Evolutionary conservation across 1,140 invertebrate genomes (phyloP).

Genomic region (Leptestheria dahalacensis): DNA sequence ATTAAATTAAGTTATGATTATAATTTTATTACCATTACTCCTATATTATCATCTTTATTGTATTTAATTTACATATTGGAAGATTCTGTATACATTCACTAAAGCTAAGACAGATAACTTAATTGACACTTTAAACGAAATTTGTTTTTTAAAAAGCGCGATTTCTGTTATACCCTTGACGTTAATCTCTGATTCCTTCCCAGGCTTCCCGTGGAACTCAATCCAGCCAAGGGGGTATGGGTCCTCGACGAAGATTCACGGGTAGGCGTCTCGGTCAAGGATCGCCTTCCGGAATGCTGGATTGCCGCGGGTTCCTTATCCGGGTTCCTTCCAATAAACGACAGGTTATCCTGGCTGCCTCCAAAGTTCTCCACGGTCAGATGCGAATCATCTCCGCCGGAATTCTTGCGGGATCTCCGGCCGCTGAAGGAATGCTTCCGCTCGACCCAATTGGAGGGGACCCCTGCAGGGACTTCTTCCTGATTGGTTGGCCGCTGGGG

Average conservation of each 20-base stretch:
- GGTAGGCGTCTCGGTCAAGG: neutral
- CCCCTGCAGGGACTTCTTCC: constrained; percentile 33
- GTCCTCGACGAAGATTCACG: constrained; percentile 14
- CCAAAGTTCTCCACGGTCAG: constrained; percentile 84
- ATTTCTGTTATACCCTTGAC: neutral
- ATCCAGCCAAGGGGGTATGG: neutral
- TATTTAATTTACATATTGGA: too few species aligned
- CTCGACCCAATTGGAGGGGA: constrained; percentile 27
- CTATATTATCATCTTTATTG: too few species aligned
- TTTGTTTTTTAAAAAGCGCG: neutral
- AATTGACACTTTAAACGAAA: neutral
- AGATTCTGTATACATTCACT: too few species aligned
- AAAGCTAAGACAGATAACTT: too few species aligned
- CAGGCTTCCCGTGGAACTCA: neutral
- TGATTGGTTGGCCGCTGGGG: constrained; percentile 35
- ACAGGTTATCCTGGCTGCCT: constrained; percentile 55
- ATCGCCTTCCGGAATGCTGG: constrained; percentile 16
- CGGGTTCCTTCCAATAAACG: constrained; percentile 48
- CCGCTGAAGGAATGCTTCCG: constrained; percentile 36
- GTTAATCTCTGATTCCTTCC: neutral
- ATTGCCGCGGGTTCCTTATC: constrained; percentile 53
- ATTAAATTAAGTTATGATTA: too few species aligned
- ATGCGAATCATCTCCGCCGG: constrained; percentile 63
- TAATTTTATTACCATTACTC: too few species aligned
- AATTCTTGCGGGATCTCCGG: constrained; percentile 63